A percentile compares a stretch with the other conserved stretches of the same genome.
phyloP scores from a whole-genome alignment of 2,888 invertebrate species.

The Nephrotoma flavescens region DNA sequence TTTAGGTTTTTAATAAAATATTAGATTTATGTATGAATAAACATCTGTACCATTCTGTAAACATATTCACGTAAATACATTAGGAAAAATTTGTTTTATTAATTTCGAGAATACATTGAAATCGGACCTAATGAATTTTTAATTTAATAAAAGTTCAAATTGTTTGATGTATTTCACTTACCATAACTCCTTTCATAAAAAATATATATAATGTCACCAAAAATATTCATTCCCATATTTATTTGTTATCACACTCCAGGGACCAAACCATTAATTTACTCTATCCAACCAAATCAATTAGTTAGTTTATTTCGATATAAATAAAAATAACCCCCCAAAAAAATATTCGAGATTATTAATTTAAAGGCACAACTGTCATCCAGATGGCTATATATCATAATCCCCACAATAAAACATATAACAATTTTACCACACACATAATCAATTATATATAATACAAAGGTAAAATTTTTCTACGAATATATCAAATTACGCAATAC shows the following conservation, averaged over 20 bases:
- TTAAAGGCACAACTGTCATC: background rate
- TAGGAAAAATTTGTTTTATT: background rate
- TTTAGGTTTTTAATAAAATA: background rate
- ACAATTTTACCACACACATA: background rate
- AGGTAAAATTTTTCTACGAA: background rate
- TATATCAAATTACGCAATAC: background rate
- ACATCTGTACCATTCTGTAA: background rate
- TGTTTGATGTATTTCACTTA: background rate
- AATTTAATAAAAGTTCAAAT: background rate
- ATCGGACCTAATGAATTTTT: background rate
- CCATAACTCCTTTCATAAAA: background rate
- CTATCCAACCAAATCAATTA: background rate
- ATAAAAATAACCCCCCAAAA: background rate
- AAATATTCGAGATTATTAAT: background rate
- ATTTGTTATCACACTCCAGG: background rate
- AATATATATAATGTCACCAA: background rate
- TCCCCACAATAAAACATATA: background rate
- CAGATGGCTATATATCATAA: background rate
- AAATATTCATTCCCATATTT: background rate
- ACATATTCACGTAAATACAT: too few relatives aligned
- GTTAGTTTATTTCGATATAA: background rate
- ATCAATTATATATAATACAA: background rate
- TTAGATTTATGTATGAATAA: background rate
- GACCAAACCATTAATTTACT: background rate
- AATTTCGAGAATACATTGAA: background rate